Base-by-base conservation (phyloP, 2,888 invertebrate genomes). In the Marasmarcha lunaedactyla region DNA sequence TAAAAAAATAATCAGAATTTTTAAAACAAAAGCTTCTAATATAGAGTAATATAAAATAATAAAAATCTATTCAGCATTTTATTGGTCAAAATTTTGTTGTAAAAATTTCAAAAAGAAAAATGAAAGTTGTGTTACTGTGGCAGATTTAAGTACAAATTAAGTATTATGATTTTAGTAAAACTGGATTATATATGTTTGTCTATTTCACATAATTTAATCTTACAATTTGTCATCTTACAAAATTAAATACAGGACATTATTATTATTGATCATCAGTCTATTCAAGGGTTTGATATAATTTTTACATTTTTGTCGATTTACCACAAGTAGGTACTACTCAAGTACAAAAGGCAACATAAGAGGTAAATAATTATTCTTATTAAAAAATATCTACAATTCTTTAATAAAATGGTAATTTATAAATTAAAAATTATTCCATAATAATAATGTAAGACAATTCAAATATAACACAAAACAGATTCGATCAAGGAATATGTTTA, bases 191-290 rank as follows among this genome's bases (percentile, higher is more conserved):
- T 52, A 14, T 4, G 36, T 54, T 52, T 54, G 54, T 60, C 57
- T 63, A 55, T 65, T 63, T 58, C 63, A 68, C 74, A 78, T 79
- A 73, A 76, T 79, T 78, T 74, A 67, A 69, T 70, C 71, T 71
- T 77, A 79, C 69, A 68, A 60, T 71, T 78, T 79, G 81, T 83
- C 81, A 73, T 67, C 72, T 72, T 79, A 78, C 69, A 79, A 81
- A 79, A 78, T 78, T 79, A 81, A 78, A 78, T 77, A 79, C 71
- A 71, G 73, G 71, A 72, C 69, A 73, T 76, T 72, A 74, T n/a
- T 72, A 73, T 79, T 73, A 81, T 77, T 78, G 74, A 78, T 71
- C 72, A 78, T 83, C 83, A 83, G 83, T 83, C 83, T 83, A 79
- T 83, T 78, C 73, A 74, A 20, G 20, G 20, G 67, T 69, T 71